Conservation (phyloP, 2,113 vertebrate species). For the Platycercus adscitus region DNA sequence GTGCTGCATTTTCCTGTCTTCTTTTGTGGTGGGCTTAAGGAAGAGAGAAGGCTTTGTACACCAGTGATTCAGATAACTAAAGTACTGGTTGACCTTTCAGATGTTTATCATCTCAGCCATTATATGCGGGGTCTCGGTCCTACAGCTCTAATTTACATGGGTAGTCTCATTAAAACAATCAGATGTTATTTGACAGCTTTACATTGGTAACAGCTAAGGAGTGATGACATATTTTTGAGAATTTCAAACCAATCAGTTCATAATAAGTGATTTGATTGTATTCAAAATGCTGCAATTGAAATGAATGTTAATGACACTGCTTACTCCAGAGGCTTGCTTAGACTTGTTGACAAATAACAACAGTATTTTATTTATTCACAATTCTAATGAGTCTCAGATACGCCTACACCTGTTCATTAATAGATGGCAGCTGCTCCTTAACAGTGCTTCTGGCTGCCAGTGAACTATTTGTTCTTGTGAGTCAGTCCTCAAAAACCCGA, state of each 20-base stretch:
- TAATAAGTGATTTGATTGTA: not conserved
- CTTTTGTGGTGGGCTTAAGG: not conserved
- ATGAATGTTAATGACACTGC: not conserved
- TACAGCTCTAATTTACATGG: not conserved
- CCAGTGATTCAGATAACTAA: not conserved
- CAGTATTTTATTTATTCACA: conserved; percentile 6
- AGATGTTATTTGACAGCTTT: not conserved
- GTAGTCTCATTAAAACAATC: not conserved
- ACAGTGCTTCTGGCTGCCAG: not conserved
- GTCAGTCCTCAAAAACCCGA: not conserved
- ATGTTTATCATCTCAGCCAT: not conserved
- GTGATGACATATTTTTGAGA: not conserved
- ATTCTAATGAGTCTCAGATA: not conserved
- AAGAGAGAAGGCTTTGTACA: not conserved
- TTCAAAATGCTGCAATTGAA: not conserved
- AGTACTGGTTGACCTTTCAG: not conserved
- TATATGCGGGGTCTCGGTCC: not conserved
- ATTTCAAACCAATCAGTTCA: not conserved
- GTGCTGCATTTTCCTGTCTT: not conserved
- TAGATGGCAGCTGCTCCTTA: conserved; percentile 7
- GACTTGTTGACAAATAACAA: not conserved
- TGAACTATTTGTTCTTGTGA: not conserved
- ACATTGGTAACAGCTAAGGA: not conserved
- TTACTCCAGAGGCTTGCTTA: conserved; percentile 12
- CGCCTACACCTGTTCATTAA: conserved; percentile 42